These are phyloP conservation scores for Potorous gilbertii DNA, from an alignment of 2,797 vertebrate species.

Conservation along the genomic window DNA sequence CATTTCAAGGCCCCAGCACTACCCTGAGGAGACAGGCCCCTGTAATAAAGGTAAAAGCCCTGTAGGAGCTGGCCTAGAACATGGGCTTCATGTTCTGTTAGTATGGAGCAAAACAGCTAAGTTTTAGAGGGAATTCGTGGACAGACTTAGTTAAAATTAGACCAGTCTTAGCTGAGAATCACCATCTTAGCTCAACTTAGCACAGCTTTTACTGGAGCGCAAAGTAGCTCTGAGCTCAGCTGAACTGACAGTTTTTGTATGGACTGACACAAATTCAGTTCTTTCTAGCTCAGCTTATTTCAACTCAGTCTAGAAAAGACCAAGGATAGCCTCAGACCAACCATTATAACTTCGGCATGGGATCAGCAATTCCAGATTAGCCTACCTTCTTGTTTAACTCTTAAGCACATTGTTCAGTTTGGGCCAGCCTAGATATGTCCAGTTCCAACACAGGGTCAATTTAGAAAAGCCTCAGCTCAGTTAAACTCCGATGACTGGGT, in stretches of 20 bases:
- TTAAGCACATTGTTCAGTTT: background rate
- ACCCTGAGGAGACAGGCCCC: background rate
- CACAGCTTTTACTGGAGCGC: accelerated
- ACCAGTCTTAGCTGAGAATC: background rate
- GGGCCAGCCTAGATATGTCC: background rate
- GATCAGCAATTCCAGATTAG: background rate
- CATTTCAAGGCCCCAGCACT: background rate
- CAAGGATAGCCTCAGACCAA: accelerated
- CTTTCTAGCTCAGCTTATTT: accelerated
- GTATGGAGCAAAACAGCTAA: background rate
- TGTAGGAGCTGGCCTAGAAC: background rate
- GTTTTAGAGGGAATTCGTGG: background rate
- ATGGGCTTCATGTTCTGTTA: background rate
- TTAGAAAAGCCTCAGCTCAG: background rate
- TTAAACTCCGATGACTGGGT: background rate
- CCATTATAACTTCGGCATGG: accelerated
- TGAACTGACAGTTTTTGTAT: background rate
- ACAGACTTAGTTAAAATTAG: background rate
- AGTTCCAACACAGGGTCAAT: background rate
- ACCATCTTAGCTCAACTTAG: accelerated
- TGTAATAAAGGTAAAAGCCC: background rate
- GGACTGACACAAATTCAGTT: accelerated
- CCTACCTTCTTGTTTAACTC: background rate
- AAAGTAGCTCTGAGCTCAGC: accelerated
- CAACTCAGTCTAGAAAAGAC: accelerated